Conservation (phyloP, 2,797 vertebrate genomes). For the Siniperca obscura region DNA sequence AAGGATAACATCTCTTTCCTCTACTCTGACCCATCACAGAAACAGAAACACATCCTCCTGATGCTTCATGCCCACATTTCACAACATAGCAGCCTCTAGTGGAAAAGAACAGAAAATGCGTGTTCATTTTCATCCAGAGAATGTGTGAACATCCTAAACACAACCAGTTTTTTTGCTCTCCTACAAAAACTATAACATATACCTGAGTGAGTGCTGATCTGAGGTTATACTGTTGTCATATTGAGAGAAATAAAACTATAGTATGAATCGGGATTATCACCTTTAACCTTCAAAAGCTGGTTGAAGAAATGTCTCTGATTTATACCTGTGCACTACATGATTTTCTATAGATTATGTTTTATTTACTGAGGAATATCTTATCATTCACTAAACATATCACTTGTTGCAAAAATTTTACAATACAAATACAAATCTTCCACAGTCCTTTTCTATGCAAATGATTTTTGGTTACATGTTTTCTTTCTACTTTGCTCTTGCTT, state of each 20-base stretch:
- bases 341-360: neutral
- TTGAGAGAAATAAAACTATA: neutral
- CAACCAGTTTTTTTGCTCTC: neutral
- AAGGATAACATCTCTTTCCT: neutral
- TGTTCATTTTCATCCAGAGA: neutral
- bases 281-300: neutral
- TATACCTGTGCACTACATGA: neutral
- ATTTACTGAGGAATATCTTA: neutral
- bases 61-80: neutral
- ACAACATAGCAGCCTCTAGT: conserved; percentile 65
- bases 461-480: neutral
- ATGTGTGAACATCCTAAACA: neutral
- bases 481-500: neutral
- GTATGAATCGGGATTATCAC: neutral
- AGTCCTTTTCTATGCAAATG: neutral
- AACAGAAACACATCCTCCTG: conserved; percentile 18
- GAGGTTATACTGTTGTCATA: neutral
- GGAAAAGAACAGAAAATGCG: conserved; percentile 35
- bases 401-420: neutral
- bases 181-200: fast-evolving
- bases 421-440: neutral
- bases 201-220: neutral
- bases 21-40: neutral
- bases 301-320: neutral
- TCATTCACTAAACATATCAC: neutral